Evolutionary conservation across 2,797 vertebrate genomes (phyloP).

Genomic region (Simalia tracyae): DNA sequence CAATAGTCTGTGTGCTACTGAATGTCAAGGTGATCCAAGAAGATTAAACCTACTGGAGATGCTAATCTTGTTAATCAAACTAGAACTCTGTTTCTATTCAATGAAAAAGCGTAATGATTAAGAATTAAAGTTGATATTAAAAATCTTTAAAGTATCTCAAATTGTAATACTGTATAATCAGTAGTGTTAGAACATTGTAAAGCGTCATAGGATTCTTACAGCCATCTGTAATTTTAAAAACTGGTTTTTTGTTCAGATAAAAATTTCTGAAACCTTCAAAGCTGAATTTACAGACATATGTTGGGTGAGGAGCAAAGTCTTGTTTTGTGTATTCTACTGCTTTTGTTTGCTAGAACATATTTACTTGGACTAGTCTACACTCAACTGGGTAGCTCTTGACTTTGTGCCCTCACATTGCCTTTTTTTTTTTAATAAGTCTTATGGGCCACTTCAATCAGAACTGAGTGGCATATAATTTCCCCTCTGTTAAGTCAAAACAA

Average conservation of each 20-base stretch:
- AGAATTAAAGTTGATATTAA: not conserved
- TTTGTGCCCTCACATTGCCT: not conserved
- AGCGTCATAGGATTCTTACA: not conserved
- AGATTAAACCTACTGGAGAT: constrained; percentile 4
- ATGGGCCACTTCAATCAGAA: not conserved
- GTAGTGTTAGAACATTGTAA: not conserved
- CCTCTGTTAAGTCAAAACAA: no score
- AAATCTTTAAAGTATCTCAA: not conserved
- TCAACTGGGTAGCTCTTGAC: not conserved
- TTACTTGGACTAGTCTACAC: not conserved
- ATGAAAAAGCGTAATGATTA: not conserved
- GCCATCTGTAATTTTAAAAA: not conserved
- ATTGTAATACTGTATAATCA: not conserved
- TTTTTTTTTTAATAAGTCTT: not conserved
- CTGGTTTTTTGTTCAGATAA: not conserved
- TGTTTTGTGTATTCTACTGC: not conserved
- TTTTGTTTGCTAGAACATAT: not conserved
- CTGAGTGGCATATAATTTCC: not conserved
- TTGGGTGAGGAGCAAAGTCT: not conserved
- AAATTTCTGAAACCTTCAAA: not conserved
- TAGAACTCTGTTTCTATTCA: constrained; percentile 12
- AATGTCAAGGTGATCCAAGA: not conserved
- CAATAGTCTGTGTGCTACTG: not conserved
- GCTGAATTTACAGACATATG: not conserved
- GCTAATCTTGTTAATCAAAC: constrained; percentile 8